Evolutionary conservation across 2,888 invertebrate species (phyloP), one percentile per base, ranked within the genome.

Genomic region (Pseudococcus jackbeardsleyi): DNA sequence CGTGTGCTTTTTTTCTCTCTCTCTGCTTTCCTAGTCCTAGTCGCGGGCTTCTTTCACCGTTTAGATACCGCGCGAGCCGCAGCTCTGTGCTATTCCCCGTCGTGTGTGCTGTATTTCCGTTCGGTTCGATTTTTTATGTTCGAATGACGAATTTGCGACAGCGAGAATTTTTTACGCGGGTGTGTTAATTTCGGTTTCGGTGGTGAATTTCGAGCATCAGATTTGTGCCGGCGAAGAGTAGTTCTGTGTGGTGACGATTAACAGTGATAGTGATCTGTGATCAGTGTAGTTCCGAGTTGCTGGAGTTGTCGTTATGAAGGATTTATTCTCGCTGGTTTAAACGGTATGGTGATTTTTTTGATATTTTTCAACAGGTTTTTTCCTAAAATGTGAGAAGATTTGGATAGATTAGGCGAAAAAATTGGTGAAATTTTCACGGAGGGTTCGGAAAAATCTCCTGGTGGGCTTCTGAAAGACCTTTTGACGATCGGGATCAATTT

Each of bases 91-190:
- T 12, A 26, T 42, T 82, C 33, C 46, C n/a, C 46, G 79, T 82
- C 46, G 46, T 42, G 79, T 12, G 79, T 19, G 79, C 42, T 79
- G 17, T 42, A 22, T 82, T 82, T 82, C 79, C 79, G 79, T 82
- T 82, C 46, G 42, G 46, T 82, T 82, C 77, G 77, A 39, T 77
- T 42, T 33, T 33, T 72, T 11, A 22, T 82, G 79, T 46, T 82
- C 79, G 79, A 77, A 39, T 77, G 77, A 82, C 79, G 79, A 82
- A 82, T 82, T 82, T 46, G 39, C 79, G 46, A 46, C 79, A 64
- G 64, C 9, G 64, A 22, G 64, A 64, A 64, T 64, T 39, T 77
- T 42, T 33, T 39, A 11, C 39, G 77, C 77, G 77, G 33, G 39
- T 77, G 77, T 72, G 72, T 15, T n/a, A 77, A 39, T 77, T 26